Evolutionary conservation across 2,113 vertebrate genomes (phyloP).

Genomic region (Ovis aries): DNA sequence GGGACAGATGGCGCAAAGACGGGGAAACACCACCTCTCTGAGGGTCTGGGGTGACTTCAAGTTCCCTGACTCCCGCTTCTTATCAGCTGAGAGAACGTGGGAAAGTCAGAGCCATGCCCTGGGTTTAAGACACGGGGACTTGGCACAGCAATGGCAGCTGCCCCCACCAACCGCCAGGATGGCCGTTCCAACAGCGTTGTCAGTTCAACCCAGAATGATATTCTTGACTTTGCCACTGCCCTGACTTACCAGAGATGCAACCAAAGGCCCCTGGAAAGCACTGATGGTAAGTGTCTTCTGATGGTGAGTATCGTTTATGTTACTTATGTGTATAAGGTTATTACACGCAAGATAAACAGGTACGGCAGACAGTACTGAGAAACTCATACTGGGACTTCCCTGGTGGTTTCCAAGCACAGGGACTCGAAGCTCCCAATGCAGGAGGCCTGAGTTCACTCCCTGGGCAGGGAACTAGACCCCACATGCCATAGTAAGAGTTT

Average conservation of each 20-base stretch:
- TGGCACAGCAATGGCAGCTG: too few relatives aligned
- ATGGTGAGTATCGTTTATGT: background rate
- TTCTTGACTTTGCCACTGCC: background rate
- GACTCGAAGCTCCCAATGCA: background rate
- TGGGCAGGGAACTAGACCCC: background rate
- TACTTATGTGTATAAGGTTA: background rate
- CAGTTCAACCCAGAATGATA: background rate
- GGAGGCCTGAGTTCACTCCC: background rate
- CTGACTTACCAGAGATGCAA: background rate
- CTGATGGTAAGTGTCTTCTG: rapidly evolving
- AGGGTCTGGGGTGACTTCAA: too few relatives aligned
- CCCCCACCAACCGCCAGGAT: background rate
- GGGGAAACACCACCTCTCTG: background rate
- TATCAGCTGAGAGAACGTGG: rapidly evolving
- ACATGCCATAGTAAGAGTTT: background rate
- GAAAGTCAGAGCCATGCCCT: background rate
- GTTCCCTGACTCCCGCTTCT: background rate
- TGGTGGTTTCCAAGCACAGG: too few relatives aligned
- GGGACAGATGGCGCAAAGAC: too few relatives aligned
- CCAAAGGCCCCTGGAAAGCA: background rate
- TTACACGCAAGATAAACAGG: background rate
- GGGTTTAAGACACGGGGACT: rapidly evolving
- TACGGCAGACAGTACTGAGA: background rate
- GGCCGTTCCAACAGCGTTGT: background rate
- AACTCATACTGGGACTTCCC: background rate